Evolutionary conservation across 2,797 vertebrate genomes (phyloP).

Genomic region (Crenuchus spilurus): DNA sequence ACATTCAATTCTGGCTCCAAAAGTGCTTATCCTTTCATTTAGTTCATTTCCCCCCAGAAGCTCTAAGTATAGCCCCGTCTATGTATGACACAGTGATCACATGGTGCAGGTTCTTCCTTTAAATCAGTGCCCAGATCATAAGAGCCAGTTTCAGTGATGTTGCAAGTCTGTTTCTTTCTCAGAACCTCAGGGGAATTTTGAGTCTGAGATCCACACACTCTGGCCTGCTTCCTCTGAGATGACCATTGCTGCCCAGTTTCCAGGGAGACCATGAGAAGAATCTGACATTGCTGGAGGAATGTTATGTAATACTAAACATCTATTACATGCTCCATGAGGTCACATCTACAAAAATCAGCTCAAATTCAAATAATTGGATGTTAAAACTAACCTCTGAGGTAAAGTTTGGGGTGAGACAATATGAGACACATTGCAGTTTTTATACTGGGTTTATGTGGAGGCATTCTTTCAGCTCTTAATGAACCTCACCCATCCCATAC

Average conservation of each 20-base stretch:
- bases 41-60: background rate
- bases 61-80: background rate
- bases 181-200: background rate
- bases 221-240: conserved; percentile 15
- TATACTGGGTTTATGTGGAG: background rate
- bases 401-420: background rate
- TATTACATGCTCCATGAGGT: conserved; percentile 1
- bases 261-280: background rate
- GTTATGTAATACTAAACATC: conserved; percentile 16
- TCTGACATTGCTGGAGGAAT: conserved; percentile 2
- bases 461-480: background rate
- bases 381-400: too few relatives aligned
- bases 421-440: background rate
- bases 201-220: background rate
- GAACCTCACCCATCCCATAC: background rate
- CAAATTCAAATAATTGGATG: too few relatives aligned
- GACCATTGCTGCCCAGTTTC: conserved; percentile 24
- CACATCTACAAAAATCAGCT: too few relatives aligned
- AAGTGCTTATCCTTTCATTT: background rate
- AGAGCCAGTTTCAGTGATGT: background rate
- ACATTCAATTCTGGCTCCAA: background rate
- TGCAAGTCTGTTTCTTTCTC: conserved; percentile 15
- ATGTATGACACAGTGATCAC: conserved; percentile 22
- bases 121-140: conserved; percentile 2
- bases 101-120: conserved; percentile 10